phyloP scores from a whole-genome alignment of 2,797 vertebrate species.

The Sandelia bainsii region DNA sequence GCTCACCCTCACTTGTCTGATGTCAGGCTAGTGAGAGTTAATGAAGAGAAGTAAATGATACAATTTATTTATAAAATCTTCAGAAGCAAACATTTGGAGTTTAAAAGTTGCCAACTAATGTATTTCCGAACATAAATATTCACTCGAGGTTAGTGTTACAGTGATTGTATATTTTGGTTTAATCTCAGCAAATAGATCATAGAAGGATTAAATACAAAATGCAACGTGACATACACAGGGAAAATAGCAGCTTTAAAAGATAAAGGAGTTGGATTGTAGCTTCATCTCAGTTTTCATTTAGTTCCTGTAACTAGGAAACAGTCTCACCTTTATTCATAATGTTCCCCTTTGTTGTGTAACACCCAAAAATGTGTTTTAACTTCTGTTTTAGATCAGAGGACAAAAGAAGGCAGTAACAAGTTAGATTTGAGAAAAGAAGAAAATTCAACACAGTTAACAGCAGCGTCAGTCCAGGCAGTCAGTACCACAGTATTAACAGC shows the following conservation, averaged over 20 bases:
- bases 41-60: background rate
- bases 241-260: constrained; percentile 5
- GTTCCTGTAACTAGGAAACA: background rate
- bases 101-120: background rate
- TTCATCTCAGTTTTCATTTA: background rate
- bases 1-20: background rate
- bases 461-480: constrained; percentile 8
- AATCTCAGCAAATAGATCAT: background rate
- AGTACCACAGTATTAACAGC: background rate
- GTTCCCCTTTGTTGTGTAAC: background rate
- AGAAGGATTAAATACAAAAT: constrained; percentile 1
- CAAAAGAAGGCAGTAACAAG: background rate
- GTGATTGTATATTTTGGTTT: constrained; percentile 2
- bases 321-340: background rate
- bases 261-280: background rate
- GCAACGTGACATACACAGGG: background rate
- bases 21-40: too few species aligned
- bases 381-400: background rate
- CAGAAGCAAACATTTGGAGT: background rate
- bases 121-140: background rate
- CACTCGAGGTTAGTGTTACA: background rate
- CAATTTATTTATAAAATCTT: background rate
- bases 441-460: constrained; percentile 14
- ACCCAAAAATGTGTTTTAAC: background rate
- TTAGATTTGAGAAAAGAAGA: background rate